A percentile compares a stretch with the other conserved stretches of the same genome.
phyloP scores from a whole-genome alignment of 92 coral and sea anemone genomes.

The Anthopleura xanthogrammica region DNA sequence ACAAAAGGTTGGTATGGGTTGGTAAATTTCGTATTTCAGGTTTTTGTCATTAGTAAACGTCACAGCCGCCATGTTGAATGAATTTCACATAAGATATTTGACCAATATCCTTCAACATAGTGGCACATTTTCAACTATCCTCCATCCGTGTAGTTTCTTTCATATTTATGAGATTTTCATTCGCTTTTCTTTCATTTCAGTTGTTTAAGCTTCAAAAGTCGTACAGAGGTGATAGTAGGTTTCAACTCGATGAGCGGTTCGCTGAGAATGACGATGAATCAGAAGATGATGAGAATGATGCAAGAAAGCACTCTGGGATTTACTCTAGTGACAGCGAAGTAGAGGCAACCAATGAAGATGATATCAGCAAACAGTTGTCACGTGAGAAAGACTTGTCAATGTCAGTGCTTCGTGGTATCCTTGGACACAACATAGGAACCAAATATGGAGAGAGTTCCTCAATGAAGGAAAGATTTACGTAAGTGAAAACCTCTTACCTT shows the following conservation, averaged over 20 bases:
- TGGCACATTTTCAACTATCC: no score
- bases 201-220: constrained; percentile 84
- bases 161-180: background rate
- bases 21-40: background rate
- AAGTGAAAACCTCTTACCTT: background rate
- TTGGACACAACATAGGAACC: constrained; percentile 48
- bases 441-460: constrained; percentile 1
- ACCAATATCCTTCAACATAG: no score
- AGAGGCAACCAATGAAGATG: constrained; percentile 6
- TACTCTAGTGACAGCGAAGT: background rate
- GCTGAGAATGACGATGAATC: constrained; percentile 79
- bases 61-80: no score
- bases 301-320: background rate
- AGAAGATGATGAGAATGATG: constrained; percentile 13
- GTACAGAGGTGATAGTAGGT: constrained; percentile 81
- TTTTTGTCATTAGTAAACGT: no score
- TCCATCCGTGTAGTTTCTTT: no score
- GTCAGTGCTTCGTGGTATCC: constrained; percentile 74
- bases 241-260: constrained; percentile 82
- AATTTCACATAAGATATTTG: no score
- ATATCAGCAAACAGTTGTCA: constrained; percentile 47
- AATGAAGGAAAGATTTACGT: constrained; percentile 37
- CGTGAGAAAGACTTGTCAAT: constrained; percentile 74
- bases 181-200: constrained; percentile 34
- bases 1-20: constrained; percentile 57